phyloP scores from a whole-genome alignment of 1,140 invertebrate genomes.

The Brachionus plicatilis region DNA sequence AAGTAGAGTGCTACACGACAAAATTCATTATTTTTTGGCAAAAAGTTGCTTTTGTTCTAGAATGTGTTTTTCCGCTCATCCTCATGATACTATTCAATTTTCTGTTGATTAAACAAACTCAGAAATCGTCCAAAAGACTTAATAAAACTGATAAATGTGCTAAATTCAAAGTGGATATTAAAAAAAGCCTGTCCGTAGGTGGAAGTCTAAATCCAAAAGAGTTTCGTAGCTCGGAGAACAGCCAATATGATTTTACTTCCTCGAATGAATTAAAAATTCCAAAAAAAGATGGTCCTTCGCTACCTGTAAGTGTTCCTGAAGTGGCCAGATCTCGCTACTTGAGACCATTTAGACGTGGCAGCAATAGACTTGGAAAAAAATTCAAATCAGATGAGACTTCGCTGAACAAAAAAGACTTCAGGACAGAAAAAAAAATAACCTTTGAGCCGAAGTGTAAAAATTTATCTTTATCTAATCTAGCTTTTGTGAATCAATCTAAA shows the following conservation, averaged over 20 bases:
- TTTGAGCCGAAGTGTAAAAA: not conserved
- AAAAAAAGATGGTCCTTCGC: not conserved
- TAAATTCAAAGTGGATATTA: not conserved
- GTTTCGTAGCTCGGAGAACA: not conserved
- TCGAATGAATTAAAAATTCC: not conserved
- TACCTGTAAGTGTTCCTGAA: not conserved
- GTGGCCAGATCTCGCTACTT: not conserved
- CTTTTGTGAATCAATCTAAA: not conserved
- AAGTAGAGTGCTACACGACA: constrained; percentile 35
- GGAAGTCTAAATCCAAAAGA: not conserved
- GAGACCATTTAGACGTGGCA: not conserved
- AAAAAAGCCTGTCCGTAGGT: not conserved
- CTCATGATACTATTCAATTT: constrained; percentile 33
- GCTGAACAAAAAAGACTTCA: not conserved
- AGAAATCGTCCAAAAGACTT: constrained; percentile 11
- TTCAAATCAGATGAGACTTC: constrained; percentile 3
- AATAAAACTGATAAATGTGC: not conserved
- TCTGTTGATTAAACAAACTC: constrained; percentile 15
- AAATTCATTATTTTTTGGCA: constrained; percentile 29
- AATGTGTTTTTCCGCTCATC: constrained; percentile 9
- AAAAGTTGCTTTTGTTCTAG: constrained; percentile 13
- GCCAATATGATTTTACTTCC: not conserved
- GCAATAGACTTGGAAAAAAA: not conserved
- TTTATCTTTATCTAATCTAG: not conserved
- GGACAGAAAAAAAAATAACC: not conserved